Evolutionary conservation across 2,797 vertebrate genomes (phyloP), one percentile per base, ranked within the genome.

Genomic region (Sebastolobus altivelis): DNA sequence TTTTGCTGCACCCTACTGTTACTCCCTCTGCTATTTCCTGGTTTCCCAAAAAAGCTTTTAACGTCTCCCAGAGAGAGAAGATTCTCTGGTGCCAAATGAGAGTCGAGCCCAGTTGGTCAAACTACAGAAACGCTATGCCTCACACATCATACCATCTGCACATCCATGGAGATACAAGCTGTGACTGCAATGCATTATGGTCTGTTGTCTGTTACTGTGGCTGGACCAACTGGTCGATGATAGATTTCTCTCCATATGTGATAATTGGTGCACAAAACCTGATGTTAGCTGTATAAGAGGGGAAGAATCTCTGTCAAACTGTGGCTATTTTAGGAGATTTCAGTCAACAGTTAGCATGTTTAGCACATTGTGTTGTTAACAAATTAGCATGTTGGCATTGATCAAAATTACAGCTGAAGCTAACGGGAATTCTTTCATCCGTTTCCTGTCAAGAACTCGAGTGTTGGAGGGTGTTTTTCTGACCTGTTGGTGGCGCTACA

Each of bases 21-120:
- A 52, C 43, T 71, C 73, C 6, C 20, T 37, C 25, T 56, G 35
- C 46, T 55, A 55, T 56, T 66, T 62, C 46, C 46, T 31, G 8
- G 8, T 65, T 69, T 59, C 80, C 66, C 49, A 43, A 62, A 43
- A 71, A 85, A 3, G 76, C 79, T 72, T 72, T 72, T 72, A 68
- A 72, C 37, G 14, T 70, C 63, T 63, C 60, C 55, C 22, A 61
- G 59, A 68, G 40, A 56, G 40, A 58, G 14, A 59, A 18, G 43
- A 46, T 16, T 18, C 37, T 62, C 31, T 12, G 3, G 3, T 49
- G 56, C 76, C 68, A 71, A 65, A 58, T 49, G 22, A 58, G 13
- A 73, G 69, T 13, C 14, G 37, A 25, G 46, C 77, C 43, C 55
- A 49, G 66, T 76, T 58, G 72, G 72, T 75, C 72, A 74, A 78